Base-by-base conservation (phyloP, 2,113 vertebrate genomes). In the Mesoclemmys tuberculata region DNA sequence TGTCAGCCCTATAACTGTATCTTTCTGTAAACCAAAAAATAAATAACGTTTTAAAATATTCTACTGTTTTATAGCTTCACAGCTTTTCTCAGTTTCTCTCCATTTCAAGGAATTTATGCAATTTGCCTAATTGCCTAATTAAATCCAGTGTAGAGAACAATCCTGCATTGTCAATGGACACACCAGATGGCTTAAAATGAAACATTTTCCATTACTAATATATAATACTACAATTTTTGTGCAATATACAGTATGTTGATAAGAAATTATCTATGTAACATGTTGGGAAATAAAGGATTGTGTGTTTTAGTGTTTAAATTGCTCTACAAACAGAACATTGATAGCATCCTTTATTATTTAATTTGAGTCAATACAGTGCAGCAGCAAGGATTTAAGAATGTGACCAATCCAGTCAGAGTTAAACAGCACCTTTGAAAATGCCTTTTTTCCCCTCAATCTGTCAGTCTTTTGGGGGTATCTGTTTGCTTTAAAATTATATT, bases 101-200 rank as follows among this genome's bases (percentile, higher is more conserved):
- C 41, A 24, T 87, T 89, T 95, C 68, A 71, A 38, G 8, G 51
- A 26, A 5, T 90, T 87, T 56, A 82, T 80, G 13, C 16, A 93
- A 56, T 85, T 92, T 95, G 49, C 41, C 61, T 93, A 82, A 81
- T 90, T 35, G 9, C 35, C 61, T 71, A 38, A 71, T 90, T 93
- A 48, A 58, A 48, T 80, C 61, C 35, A 74, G 8, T 38, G 41
- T 48, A 90, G 68, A 87, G 90, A 96, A 90, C 31, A 90, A 52
- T 22, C 5, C 46, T 87, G 54, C 38, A 52, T 31, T 93, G 54
- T 89, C 51, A 85, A 85, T 71, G 54, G 29, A 78, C 29, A 38
- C 87, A 84, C 49, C 80, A 94, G 77, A 81, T 89, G 31, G 35
- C 68, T 85, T 89, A 54, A 90, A 93, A 75, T 9, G 19, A 80